Percentiles rank a stretch among this genome's conserved stretches.
Evolutionary conservation across 2,113 vertebrate genomes (phyloP).

Genomic region (Corydoras sp.): DNA sequence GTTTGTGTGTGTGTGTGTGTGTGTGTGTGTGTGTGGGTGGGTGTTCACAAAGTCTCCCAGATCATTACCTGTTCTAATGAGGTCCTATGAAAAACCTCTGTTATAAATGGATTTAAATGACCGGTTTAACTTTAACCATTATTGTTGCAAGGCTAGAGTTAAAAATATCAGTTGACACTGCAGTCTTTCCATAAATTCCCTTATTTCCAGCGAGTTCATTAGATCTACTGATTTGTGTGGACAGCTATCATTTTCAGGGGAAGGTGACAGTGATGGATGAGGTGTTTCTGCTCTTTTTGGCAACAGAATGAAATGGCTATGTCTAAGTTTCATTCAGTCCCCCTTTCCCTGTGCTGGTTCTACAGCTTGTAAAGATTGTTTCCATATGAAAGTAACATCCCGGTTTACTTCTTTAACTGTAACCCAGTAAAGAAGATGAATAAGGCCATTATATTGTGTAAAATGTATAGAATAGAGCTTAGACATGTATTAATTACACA

Average conservation of each 20-base stretch:
- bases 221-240: constrained; percentile 44
- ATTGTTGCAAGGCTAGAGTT: constrained; percentile 27
- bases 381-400: constrained; percentile 44
- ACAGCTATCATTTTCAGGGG: constrained; percentile 47
- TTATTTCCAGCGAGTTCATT: constrained; percentile 33
- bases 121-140: constrained; percentile 20
- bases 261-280: constrained; percentile 48
- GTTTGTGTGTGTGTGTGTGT: neutral
- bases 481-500: constrained; percentile 24
- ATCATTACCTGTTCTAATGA: constrained; percentile 32
- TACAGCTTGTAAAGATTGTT: constrained; percentile 41
- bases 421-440: constrained; percentile 33
- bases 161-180: constrained; percentile 39
- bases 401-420: constrained; percentile 11
- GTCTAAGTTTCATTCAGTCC: constrained; percentile 33
- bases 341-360: constrained; percentile 18
- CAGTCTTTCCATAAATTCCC: constrained; percentile 34
- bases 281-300: constrained; percentile 45
- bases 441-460: constrained; percentile 32
- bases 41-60: constrained; percentile 10
- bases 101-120: constrained; percentile 32
- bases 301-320: constrained; percentile 45
- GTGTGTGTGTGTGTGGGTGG: neutral
- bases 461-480: constrained; percentile 19
- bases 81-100: constrained; percentile 20